Conservation (phyloP, 2,888 invertebrate genomes). For the Sinhomidia bicolor region DNA sequence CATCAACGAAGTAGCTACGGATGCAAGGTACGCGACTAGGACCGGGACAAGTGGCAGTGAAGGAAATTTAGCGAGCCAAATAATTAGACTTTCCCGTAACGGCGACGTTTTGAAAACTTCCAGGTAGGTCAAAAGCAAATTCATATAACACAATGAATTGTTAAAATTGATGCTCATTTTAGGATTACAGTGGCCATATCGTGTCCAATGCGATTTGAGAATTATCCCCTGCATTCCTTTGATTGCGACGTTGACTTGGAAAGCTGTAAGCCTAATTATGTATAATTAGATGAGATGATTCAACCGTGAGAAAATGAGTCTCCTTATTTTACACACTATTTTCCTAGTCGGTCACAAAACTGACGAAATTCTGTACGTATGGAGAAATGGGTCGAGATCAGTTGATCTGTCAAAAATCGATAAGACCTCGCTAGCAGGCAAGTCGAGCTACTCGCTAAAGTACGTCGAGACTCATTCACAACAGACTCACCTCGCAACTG, state of each 20-base stretch:
- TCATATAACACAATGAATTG: too few species aligned
- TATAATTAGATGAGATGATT: neutral
- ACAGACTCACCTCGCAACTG: slow-evolving; percentile 40
- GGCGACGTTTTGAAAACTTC: slow-evolving; percentile 67
- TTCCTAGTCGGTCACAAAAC: slow-evolving; percentile 64
- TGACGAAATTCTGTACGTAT: slow-evolving; percentile 46
- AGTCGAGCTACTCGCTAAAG: slow-evolving; percentile 8
- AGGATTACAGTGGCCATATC: slow-evolving; percentile 60
- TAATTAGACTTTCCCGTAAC: slow-evolving; percentile 36
- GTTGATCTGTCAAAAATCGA: slow-evolving; percentile 39
- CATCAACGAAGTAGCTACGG: slow-evolving; percentile 56
- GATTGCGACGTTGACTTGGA: slow-evolving; percentile 65
- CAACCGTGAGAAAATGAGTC: neutral
- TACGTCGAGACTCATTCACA: slow-evolving; percentile 41
- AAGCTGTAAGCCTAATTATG: slow-evolving; percentile 54
- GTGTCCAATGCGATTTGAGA: slow-evolving; percentile 62
- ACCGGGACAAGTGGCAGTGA: neutral
- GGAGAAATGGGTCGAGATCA: slow-evolving; percentile 64
- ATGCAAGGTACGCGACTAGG: neutral
- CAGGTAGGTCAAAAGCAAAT: too few species aligned
- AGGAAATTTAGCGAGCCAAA: slow-evolving; percentile 10
- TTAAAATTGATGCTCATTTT: neutral
- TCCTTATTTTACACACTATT: neutral
- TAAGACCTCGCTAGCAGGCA: neutral
- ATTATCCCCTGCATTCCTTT: slow-evolving; percentile 62